Percentiles rank a stretch among this genome's conserved stretches.
phyloP scores from a whole-genome alignment of 2,888 invertebrate genomes.

The Empis stercorea region DNA sequence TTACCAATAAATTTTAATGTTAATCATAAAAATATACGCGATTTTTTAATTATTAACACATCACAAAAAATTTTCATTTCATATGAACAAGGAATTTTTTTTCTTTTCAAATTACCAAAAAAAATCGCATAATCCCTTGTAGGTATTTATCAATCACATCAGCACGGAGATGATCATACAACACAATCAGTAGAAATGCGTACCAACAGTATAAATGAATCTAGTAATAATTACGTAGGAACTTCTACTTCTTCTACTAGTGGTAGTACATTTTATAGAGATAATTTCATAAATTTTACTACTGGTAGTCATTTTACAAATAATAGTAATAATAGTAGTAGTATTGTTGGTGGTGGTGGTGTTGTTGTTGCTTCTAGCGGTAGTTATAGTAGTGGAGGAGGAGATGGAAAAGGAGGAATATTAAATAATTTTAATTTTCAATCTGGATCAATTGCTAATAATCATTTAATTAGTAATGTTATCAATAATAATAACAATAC shows the following conservation, averaged over 20 bases:
- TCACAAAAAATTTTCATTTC: no score
- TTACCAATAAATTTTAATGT: no score
- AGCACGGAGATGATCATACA: slow-evolving; percentile 24
- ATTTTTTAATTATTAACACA: no score
- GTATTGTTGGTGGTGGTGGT: slow-evolving; percentile 10
- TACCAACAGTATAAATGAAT: slow-evolving; percentile 11
- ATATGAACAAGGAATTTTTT: no score
- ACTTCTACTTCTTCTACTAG: neutral
- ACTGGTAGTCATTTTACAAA: slow-evolving; percentile 2
- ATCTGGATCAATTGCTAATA: neutral
- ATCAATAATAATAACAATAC: slow-evolving; percentile 39
- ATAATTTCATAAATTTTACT: slow-evolving; percentile 9
- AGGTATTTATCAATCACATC: slow-evolving; percentile 32
- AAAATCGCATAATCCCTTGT: no score
- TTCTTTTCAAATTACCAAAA: no score
- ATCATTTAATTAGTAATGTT: no score
- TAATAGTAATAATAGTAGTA: slow-evolving; percentile 13
- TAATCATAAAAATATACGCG: no score
- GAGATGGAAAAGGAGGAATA: slow-evolving; percentile 10
- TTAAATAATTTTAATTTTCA: slow-evolving; percentile 7
- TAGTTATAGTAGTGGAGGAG: slow-evolving; percentile 14
- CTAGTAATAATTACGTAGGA: slow-evolving; percentile 8
- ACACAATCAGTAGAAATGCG: slow-evolving; percentile 34
- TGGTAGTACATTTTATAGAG: slow-evolving; percentile 12
- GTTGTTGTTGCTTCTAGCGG: slow-evolving; percentile 13